phyloP scores from a whole-genome alignment of 2,113 vertebrate species.

The Microtus ochrogaster region DNA sequence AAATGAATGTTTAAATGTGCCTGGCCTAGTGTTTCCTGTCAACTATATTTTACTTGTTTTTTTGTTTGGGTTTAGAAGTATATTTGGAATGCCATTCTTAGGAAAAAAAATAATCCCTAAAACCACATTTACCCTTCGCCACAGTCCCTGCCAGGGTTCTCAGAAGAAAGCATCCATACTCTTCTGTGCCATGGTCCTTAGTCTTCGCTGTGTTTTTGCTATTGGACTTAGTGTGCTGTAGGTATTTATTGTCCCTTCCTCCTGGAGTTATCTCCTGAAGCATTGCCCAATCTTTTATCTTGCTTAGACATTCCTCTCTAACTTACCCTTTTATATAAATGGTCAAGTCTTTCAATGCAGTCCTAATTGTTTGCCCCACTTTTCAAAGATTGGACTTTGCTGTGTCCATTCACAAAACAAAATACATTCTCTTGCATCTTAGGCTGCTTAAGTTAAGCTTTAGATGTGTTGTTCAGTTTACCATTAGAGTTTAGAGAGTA shows the following conservation, averaged over 20 bases:
- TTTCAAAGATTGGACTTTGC: slow-evolving; percentile 79
- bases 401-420: slow-evolving; percentile 71
- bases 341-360: slow-evolving; percentile 73
- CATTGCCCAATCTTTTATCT: slow-evolving; percentile 79
- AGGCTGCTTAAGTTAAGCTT: slow-evolving; percentile 47
- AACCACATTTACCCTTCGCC: slow-evolving; percentile 11
- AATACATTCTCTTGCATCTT: background rate
- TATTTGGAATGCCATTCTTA: slow-evolving; percentile 43
- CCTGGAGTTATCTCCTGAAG: slow-evolving; percentile 27
- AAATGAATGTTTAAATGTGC: background rate
- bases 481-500: background rate
- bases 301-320: slow-evolving; percentile 74
- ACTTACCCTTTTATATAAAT: slow-evolving; percentile 78
- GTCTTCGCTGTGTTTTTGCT: background rate
- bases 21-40: background rate
- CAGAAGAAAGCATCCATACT: slow-evolving; percentile 10
- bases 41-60: slow-evolving; percentile 20
- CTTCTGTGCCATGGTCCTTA: background rate
- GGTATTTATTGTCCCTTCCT: slow-evolving; percentile 62
- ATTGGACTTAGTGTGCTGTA: background rate
- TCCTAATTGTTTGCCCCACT: slow-evolving; percentile 70
- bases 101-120: background rate
- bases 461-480: slow-evolving; percentile 47
- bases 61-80: background rate
- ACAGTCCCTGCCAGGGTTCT: slow-evolving; percentile 17